Evolutionary conservation across 1,140 invertebrate genomes (phyloP).

Genomic region (Panonychus citri): DNA sequence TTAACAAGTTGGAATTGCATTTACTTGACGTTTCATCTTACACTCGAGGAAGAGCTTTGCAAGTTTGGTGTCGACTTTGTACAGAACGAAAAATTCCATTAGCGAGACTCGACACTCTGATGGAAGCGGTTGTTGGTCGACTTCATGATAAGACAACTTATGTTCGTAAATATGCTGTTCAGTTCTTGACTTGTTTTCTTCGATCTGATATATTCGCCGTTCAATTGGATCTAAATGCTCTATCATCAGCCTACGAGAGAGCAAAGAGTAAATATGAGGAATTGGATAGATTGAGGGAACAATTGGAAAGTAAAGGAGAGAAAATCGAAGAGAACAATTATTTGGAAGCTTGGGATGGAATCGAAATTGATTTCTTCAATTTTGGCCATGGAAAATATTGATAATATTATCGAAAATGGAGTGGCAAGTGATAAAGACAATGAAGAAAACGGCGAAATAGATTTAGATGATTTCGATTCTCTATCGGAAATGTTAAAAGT

Average conservation of each 20-base stretch:
- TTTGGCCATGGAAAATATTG: neutral
- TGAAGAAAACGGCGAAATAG: neutral
- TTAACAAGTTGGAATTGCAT: conserved; percentile 50
- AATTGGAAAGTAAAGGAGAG: conserved; percentile 18
- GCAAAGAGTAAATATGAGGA: conserved; percentile 33
- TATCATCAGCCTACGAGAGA: conserved; percentile 30
- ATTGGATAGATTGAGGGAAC: conserved; percentile 23
- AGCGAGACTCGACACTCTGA: conserved; percentile 33
- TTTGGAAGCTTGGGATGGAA: neutral
- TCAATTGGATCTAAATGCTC: conserved; percentile 33
- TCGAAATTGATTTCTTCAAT: conserved; percentile 1
- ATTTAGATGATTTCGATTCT: too few relatives aligned
- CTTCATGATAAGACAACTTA: conserved; percentile 48
- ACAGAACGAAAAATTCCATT: conserved; percentile 46
- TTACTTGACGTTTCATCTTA: conserved; percentile 56
- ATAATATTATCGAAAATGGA: neutral
- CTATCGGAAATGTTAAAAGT: too few relatives aligned
- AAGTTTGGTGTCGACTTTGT: conserved; percentile 46
- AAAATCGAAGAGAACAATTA: conserved; percentile 2
- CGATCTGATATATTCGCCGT: conserved; percentile 50
- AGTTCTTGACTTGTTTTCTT: conserved; percentile 41
- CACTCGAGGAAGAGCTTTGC: conserved; percentile 47
- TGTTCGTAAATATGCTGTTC: conserved; percentile 51
- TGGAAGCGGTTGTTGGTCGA: conserved; percentile 37
- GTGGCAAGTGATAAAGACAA: neutral